These are phyloP conservation scores for Lasioglossum morio DNA, from an alignment of 2,888 invertebrate species.

Conservation along the genomic window DNA sequence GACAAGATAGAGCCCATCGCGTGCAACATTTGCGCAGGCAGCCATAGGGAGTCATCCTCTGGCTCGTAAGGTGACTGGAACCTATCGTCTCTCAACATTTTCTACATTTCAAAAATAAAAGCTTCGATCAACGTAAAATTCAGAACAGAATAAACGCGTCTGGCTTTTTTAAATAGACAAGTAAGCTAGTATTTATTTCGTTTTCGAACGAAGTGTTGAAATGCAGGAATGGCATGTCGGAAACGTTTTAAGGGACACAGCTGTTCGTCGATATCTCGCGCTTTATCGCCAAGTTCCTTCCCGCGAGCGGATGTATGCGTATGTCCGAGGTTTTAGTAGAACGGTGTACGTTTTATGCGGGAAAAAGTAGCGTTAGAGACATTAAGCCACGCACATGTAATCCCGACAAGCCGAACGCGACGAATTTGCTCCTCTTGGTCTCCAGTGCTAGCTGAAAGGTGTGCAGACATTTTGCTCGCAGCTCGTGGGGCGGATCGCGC, in stretches of 20 bases:
- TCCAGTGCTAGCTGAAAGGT: conserved; percentile 95
- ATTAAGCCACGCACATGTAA: conserved; percentile 90
- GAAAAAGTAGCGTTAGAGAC: background rate
- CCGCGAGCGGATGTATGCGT: conserved; percentile 46
- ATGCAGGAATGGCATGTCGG: background rate
- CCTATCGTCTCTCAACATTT: conserved; percentile 95
- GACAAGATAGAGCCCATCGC: conserved; percentile 92
- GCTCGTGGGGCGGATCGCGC: conserved; percentile 92
- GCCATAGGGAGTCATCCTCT: conserved; percentile 96
- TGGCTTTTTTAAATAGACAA: background rate
- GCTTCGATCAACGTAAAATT: background rate
- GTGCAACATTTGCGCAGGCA: conserved; percentile 95
- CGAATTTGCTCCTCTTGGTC: conserved; percentile 93
- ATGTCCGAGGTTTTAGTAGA: background rate
- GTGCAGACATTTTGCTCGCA: conserved; percentile 93
- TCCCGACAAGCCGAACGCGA: conserved; percentile 93
- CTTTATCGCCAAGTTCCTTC: conserved; percentile 66
- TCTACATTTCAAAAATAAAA: conserved; percentile 85
- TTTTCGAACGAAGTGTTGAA: background rate
- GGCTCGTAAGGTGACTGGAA: conserved; percentile 96
- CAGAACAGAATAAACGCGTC: background rate
- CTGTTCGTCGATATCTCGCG: conserved; percentile 57
- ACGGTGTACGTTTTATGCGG: background rate
- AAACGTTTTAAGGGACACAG: conserved; percentile 34
- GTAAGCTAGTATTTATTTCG: background rate